Base-by-base conservation (phyloP, 2,888 invertebrate species). In the Lacanobia oleracea region DNA sequence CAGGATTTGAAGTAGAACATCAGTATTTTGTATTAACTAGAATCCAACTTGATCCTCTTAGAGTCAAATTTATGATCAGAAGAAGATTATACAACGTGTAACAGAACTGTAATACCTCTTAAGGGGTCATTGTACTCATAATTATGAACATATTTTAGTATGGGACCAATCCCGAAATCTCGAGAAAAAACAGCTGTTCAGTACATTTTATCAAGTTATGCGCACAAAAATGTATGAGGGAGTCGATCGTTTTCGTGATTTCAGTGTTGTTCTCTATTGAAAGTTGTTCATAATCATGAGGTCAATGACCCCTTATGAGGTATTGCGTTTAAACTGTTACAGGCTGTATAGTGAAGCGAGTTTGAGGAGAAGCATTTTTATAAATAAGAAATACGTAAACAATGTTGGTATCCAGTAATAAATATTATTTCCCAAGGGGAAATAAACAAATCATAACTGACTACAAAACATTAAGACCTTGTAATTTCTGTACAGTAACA, bases 401-500 rank as follows among this genome's bases (percentile, higher is more conserved):
- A 40, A 21, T 43, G 37, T 9, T 57, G 1, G 4, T n/a, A 6
- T 12, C 16, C 1, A 40, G 9, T 12, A 7, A 50, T 16, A 33
- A 5, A 33, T 33, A 33, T 33, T 43, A 33, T 6, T 1, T 64
- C 2, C 6, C 33, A 1, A 23, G 33, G 9, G 40, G 50, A 50
- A 51, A 62, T 37, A 68, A 68, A 56, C 66, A 72, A 75, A 66
- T 72, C 40, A 54, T 72, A 67, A 54, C 57, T 27, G 43, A 56
- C 50, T 65, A 54, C 53, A 62, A 72, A 78, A 65, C 75, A 83
- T 83, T 73, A 83, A 79, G 72, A 65, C 63, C 75, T 63, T 72
- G 66, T 79, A 75, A 86, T 83, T 74, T 75, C 68, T 79, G 76
- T 65, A 77, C 81, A 79, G 77, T 80, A 75, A 77, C 83, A 77